A percentile compares a stretch with the other conserved stretches of the same genome.
These are phyloP conservation scores for Meliscaeva auricollis DNA, from an alignment of 2,888 invertebrate genomes.

Conservation along the genomic window DNA sequence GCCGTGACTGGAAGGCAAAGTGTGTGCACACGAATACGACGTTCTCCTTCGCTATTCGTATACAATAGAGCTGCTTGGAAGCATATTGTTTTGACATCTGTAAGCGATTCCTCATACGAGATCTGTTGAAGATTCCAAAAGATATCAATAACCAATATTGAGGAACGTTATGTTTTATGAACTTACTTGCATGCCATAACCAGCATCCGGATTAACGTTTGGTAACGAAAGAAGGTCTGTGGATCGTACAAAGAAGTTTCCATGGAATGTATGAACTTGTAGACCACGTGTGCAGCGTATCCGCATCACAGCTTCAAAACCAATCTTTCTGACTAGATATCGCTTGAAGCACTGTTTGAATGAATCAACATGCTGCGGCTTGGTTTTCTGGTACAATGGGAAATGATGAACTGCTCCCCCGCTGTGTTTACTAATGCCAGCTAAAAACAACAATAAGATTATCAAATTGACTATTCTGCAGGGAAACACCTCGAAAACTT, in stretches of 20 bases:
- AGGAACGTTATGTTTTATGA: not conserved
- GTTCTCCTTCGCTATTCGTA: constrained; percentile 97
- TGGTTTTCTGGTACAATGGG: constrained; percentile 92
- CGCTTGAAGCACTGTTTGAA: constrained; percentile 92
- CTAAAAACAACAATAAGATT: constrained; percentile 82
- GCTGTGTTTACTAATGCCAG: constrained; percentile 97
- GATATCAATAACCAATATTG: not conserved
- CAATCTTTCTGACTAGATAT: constrained; percentile 98
- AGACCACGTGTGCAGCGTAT: constrained; percentile 97
- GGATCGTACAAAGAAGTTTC: constrained; percentile 99
- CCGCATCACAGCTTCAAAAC: constrained; percentile 99
- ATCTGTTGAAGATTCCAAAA: constrained; percentile 77
- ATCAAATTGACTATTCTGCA: not conserved
- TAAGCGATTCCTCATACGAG: constrained; percentile 95
- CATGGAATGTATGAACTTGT: constrained; percentile 98
- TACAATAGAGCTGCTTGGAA: constrained; percentile 99
- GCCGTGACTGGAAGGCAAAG: constrained; percentile 95
- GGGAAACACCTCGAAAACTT: constrained; percentile 45
- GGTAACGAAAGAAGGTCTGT: constrained; percentile 98
- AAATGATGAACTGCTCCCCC: constrained; percentile 97
- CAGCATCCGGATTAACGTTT: constrained; percentile 98
- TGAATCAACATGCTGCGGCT: constrained; percentile 89
- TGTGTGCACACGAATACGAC: constrained; percentile 98
- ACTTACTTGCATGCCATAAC: constrained; percentile 97
- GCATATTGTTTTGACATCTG: constrained; percentile 94